Conservation (phyloP, 2,888 invertebrate species). For the Sarcophaga variegata region DNA sequence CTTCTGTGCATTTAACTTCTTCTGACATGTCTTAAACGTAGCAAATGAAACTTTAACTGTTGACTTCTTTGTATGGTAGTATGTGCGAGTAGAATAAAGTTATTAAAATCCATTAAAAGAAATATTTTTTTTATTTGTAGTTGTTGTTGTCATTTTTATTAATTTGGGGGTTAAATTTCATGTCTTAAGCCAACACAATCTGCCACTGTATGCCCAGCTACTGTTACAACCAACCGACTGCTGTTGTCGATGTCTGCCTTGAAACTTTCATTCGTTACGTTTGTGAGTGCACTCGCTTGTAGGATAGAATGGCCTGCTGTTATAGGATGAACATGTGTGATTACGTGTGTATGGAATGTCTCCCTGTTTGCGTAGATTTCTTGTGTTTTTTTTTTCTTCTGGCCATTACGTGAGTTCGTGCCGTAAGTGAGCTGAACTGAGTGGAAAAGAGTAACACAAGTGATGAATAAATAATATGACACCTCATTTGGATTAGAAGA, state of each 20-base stretch:
- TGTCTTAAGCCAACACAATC: constrained; percentile 66
- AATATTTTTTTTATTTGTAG: not conserved
- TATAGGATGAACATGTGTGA: constrained; percentile 28
- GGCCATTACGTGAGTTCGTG: constrained; percentile 64
- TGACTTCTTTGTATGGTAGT: no score
- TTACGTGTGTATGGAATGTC: not conserved
- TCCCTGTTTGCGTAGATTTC: not conserved
- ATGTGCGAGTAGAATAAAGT: constrained; percentile 21
- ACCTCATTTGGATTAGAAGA: constrained; percentile 58
- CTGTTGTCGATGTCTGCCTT: constrained; percentile 29
- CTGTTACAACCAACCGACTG: constrained; percentile 42
- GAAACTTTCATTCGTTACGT: not conserved
- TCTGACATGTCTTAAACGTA: not conserved
- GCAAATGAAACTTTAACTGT: no score
- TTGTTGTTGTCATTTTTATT: constrained; percentile 30
- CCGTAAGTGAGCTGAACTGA: constrained; percentile 50
- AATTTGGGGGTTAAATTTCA: constrained; percentile 65
- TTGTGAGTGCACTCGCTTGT: constrained; percentile 29
- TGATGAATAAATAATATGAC: constrained; percentile 67
- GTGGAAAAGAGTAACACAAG: constrained; percentile 20
- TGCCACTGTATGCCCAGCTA: constrained; percentile 61
- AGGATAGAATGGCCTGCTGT: constrained; percentile 9
- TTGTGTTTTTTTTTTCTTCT: constrained; percentile 9
- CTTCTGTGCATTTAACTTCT: constrained; percentile 19
- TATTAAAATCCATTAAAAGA: constrained; percentile 43